phyloP scores from a whole-genome alignment of 1,140 invertebrate genomes.

The Hylaeus volcanicus region DNA sequence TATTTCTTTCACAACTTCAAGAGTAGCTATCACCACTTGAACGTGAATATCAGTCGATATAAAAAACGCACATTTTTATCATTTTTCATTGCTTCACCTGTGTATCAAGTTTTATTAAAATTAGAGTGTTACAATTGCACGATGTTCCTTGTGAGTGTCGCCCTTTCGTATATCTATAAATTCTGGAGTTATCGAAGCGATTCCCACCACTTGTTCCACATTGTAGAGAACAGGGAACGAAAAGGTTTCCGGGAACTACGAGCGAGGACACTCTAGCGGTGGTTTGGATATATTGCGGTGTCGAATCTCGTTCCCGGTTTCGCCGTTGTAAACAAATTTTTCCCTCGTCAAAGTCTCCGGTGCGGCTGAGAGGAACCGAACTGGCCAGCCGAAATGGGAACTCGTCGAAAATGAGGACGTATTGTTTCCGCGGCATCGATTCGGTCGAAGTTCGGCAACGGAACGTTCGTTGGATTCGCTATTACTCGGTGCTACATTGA shows the following conservation, averaged over 20 bases:
- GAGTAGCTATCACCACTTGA: too few relatives aligned
- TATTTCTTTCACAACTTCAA: too few relatives aligned
- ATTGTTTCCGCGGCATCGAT: constrained; percentile 31
- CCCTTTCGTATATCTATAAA: too few relatives aligned
- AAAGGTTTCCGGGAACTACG: not conserved
- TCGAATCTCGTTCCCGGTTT: constrained; percentile 21
- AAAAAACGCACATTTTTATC: too few relatives aligned
- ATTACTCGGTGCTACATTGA: too few relatives aligned
- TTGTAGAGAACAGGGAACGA: not conserved
- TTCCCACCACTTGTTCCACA: too few relatives aligned
- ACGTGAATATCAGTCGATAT: too few relatives aligned
- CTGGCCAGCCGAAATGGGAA: constrained; percentile 39
- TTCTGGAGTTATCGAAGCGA: too few relatives aligned
- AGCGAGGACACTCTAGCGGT: not conserved
- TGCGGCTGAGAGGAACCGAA: constrained; percentile 40
- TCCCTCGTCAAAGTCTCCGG: constrained; percentile 29
- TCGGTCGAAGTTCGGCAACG: constrained; percentile 11
- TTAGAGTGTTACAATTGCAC: too few relatives aligned
- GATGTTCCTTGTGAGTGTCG: too few relatives aligned
- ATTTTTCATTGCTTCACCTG: too few relatives aligned
- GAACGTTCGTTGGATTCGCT: not conserved
- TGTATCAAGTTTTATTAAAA: too few relatives aligned
- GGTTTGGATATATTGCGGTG: not conserved
- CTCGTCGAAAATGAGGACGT: constrained; percentile 39
- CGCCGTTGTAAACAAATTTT: constrained; percentile 43